Conservation (phyloP, 2,113 vertebrate species). For the Petroica traversi region DNA sequence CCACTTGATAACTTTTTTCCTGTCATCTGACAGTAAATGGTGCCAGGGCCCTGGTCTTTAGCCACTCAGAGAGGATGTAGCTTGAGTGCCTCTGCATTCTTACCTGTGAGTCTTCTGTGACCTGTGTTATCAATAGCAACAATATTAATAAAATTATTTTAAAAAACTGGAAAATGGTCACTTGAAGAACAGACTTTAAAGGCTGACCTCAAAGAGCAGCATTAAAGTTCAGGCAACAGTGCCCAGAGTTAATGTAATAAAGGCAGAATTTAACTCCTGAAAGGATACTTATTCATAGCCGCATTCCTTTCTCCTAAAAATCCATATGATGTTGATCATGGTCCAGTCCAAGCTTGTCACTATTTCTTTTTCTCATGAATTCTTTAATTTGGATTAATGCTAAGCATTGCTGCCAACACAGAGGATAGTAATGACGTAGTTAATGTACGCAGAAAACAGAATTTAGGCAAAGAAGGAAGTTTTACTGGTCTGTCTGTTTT, state of each 20-base stretch:
- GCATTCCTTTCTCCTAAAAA: not conserved
- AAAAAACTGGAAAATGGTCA: not conserved
- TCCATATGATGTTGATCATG: not conserved
- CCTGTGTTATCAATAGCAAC: not conserved
- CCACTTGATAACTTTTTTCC: not conserved
- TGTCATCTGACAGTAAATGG: not conserved
- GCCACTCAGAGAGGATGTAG: not conserved
- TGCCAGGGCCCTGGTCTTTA: not conserved
- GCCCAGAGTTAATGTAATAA: not conserved
- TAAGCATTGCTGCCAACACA: not conserved
- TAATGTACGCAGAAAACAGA: not conserved
- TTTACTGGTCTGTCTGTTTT: constrained; percentile 38
- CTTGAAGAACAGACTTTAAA: not conserved
- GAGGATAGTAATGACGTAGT: not conserved
- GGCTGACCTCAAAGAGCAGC: not conserved
- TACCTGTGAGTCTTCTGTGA: not conserved
- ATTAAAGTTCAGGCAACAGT: not conserved
- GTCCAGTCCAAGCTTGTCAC: not conserved
- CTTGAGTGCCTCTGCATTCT: not conserved
- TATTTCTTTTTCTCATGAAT: not conserved
- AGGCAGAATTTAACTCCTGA: not conserved
- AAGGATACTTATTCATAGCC: not conserved
- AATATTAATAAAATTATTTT: not conserved
- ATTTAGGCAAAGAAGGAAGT: constrained; percentile 3
- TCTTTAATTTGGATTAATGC: constrained; percentile 9